Base-by-base conservation (phyloP, 2,797 vertebrate genomes). In the Cephalopachus bancanus region DNA sequence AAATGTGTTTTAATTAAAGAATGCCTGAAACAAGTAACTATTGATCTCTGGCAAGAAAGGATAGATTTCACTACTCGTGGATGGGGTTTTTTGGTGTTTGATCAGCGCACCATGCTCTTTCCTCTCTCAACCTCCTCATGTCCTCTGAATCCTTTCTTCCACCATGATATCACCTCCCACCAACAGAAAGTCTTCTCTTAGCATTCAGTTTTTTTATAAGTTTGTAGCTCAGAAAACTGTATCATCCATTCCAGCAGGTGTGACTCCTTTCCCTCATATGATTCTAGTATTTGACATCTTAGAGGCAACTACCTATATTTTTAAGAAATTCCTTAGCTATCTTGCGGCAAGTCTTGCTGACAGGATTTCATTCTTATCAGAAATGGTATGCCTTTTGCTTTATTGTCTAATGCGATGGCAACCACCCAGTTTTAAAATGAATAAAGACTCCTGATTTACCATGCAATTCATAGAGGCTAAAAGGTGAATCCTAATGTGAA, bases 361-460 rank as follows among this genome's bases (percentile, higher is more conserved):
- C 17, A 79, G 57, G 22, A 85, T 30, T 55, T 76, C 17, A 5
- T 81, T 85, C 84, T 92, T 93, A 72, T 69, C n/a, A 86, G 60
- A 90, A 72, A 78, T 37, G 26, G 55, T 69, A 57, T 24, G 26
- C 26, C 28, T 94, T 30, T 33, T 74, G 55, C 10, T 89, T 30
- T 87, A 53, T 53, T 71, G 44, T 62, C 72, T 78, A 81, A 84
- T 55, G 24, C 57, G 24, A 92, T 92, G 44, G 51, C 33, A 96
- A 78, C 76, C 51, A 30, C 55, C 78, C 60, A 51, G 30, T 67
- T 95, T 83, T 91, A 76, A 98, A 94, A 97, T 94, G 97, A 98
- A 97, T 72, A n/a, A 94, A 96, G 69, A 78, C 67, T 53, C 44
- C 97, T 94, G 94, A 97, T 97, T 98, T 96, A 92, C 93, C 84